Conservation (phyloP, 2,797 vertebrate genomes). For the Cottoperca gobio region DNA sequence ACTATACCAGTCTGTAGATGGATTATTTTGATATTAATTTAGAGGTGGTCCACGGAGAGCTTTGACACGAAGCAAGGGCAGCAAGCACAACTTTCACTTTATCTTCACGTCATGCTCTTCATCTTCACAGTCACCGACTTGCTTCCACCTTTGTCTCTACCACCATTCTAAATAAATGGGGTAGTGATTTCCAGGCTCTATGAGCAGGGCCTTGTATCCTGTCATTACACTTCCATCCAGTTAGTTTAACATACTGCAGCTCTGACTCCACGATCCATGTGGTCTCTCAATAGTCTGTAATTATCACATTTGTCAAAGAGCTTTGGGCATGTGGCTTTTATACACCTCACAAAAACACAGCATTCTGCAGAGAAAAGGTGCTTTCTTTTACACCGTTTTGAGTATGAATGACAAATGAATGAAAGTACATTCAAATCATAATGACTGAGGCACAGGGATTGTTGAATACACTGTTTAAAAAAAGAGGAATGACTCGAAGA, state of each 20-base stretch:
- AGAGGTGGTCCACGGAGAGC: too few relatives aligned
- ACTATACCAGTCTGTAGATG: background rate
- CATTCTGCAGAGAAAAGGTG: background rate
- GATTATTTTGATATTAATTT: background rate
- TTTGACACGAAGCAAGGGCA: background rate
- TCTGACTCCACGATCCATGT: slow-evolving; percentile 17
- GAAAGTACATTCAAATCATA: background rate
- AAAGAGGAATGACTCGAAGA: background rate
- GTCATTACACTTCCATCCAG: background rate
- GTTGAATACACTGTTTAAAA: background rate
- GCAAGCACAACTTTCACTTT: background rate
- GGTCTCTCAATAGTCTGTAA: slow-evolving; percentile 22
- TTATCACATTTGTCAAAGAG: slow-evolving; percentile 22
- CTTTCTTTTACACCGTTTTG: background rate
- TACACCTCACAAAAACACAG: background rate
- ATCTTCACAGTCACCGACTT: background rate
- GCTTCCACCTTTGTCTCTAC: background rate
- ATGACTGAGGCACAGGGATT: background rate
- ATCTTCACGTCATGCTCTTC: background rate
- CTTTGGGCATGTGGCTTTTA: background rate
- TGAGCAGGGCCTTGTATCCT: background rate
- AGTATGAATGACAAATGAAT: background rate
- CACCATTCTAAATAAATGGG: background rate
- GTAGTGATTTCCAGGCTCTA: background rate
- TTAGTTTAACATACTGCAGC: background rate